phyloP scores from a whole-genome alignment of 2,113 vertebrate species.

The Colistium nudipinnis region DNA sequence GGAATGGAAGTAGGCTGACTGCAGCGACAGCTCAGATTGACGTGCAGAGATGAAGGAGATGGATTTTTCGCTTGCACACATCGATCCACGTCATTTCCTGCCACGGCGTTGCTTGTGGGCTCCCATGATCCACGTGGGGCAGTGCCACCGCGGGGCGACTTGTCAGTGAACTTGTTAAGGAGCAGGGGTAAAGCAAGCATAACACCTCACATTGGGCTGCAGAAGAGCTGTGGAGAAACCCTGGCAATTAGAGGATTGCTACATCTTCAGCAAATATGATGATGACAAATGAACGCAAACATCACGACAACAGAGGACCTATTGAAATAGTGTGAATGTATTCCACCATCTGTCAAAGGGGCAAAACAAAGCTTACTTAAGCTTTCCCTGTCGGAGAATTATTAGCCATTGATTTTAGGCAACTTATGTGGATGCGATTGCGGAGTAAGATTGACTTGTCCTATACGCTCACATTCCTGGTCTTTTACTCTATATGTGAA shows the following conservation, averaged over 20 bases:
- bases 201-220: no score
- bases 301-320: slow-evolving; percentile 41
- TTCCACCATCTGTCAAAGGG: slow-evolving; percentile 53
- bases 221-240: slow-evolving; percentile 1
- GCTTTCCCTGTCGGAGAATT: slow-evolving; percentile 42
- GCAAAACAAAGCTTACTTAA: slow-evolving; percentile 41
- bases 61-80: slow-evolving; percentile 33
- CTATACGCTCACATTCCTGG: slow-evolving; percentile 2
- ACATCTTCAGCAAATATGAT: slow-evolving; percentile 32
- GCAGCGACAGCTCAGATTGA: slow-evolving; percentile 48
- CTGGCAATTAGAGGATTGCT: slow-evolving; percentile 43
- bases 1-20: slow-evolving; percentile 35
- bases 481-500: slow-evolving; percentile 1
- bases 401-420: slow-evolving; percentile 44
- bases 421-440: slow-evolving; percentile 43
- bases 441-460: slow-evolving; percentile 46
- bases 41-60: slow-evolving; percentile 36
- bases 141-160: slow-evolving; percentile 17
- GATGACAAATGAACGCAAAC: slow-evolving; percentile 41
- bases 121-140: slow-evolving; percentile 18
- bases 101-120: slow-evolving; percentile 19
- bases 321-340: slow-evolving; percentile 25
- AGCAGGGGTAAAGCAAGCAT: slow-evolving; percentile 21
- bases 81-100: slow-evolving; percentile 42
- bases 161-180: slow-evolving; percentile 23